Conservation (phyloP, 1,140 invertebrate genomes). For the Agrilus planipennis region DNA sequence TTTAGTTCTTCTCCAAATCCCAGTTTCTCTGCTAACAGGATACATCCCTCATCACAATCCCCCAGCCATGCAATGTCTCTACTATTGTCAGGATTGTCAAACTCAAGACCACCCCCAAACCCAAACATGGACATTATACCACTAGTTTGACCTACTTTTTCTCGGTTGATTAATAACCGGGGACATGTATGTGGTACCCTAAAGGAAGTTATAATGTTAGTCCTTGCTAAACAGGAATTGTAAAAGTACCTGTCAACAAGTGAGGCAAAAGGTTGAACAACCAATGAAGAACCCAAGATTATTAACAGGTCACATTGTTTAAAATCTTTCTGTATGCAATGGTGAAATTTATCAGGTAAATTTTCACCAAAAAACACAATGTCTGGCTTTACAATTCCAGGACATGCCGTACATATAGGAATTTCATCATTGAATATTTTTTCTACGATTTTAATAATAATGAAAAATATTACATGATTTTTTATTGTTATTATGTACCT, state of each 20-base stretch:
- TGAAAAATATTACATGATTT: not conserved
- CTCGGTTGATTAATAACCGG: conserved; percentile 73
- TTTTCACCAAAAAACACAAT: conserved; percentile 91
- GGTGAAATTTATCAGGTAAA: conserved; percentile 65
- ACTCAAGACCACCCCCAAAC: conserved; percentile 48
- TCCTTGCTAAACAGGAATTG: not conserved
- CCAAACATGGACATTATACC: conserved; percentile 43
- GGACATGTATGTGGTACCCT: conserved; percentile 63
- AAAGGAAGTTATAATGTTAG: conserved; percentile 14
- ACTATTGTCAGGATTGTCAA: conserved; percentile 49
- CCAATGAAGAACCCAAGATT: conserved; percentile 89
- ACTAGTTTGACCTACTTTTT: conserved; percentile 52
- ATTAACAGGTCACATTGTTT: conserved; percentile 81
- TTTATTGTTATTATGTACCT: conserved; percentile 14
- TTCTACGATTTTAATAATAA: conserved; percentile 35
- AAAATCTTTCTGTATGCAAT: conserved; percentile 60
- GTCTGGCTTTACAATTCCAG: conserved; percentile 80
- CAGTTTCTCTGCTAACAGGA: conserved; percentile 62
- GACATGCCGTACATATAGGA: conserved; percentile 55
- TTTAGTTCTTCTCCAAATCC: conserved; percentile 69
- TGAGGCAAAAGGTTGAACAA: conserved; percentile 92
- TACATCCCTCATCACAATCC: conserved; percentile 78
- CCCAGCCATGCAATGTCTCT: conserved; percentile 81
- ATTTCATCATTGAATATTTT: conserved; percentile 60
- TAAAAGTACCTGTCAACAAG: conserved; percentile 58